These are phyloP conservation scores for Nymphalis c-album DNA, from an alignment of 2,888 invertebrate species.

Conservation along the genomic window DNA sequence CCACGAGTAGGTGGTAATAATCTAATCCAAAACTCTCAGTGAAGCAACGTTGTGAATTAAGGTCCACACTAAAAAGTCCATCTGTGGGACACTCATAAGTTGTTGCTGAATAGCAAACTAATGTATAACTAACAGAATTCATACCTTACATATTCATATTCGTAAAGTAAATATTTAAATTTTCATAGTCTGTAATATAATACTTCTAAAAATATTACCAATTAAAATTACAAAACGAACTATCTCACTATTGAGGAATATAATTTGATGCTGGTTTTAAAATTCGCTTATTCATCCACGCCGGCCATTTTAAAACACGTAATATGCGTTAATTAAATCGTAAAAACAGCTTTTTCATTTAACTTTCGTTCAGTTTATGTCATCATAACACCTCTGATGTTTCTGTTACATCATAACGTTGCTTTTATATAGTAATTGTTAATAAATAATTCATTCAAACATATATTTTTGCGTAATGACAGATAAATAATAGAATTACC, in stretches of 20 bases:
- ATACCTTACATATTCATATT: no score
- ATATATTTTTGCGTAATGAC: not conserved
- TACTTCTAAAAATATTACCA: not conserved
- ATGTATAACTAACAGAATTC: no score
- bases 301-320: slow-evolving; percentile 30
- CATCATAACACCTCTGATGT: not conserved
- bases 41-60: no score
- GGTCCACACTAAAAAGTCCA: no score
- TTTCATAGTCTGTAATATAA: not conserved
- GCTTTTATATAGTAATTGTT: not conserved
- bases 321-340: slow-evolving; percentile 34
- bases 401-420: not conserved
- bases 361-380: slow-evolving; percentile 11
- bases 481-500: no score
- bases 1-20: no score
- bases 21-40: no score
- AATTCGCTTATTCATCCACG: slow-evolving; percentile 34
- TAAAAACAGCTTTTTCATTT: slow-evolving; percentile 28
- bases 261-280: slow-evolving; percentile 37
- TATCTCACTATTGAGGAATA: slow-evolving; percentile 16
- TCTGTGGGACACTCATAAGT: no score
- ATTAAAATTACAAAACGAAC: not conserved
- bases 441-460: not conserved
- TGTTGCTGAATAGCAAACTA: no score
- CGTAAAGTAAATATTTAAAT: no score